These are phyloP conservation scores for Melolontha melolontha DNA, from an alignment of 2,888 invertebrate species.

Conservation along the genomic window DNA sequence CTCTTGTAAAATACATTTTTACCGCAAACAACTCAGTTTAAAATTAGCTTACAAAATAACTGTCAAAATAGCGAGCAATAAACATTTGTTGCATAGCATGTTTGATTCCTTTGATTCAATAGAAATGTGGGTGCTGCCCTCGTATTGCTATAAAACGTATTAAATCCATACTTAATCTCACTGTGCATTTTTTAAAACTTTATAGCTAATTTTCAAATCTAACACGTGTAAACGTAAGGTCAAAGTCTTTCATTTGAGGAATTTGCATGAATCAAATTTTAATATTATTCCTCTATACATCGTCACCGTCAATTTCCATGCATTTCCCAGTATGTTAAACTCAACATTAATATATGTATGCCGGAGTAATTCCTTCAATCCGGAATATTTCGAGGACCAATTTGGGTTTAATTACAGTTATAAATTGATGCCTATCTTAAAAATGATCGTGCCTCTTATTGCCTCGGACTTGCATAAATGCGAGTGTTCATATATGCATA, in stretches of 20 bases:
- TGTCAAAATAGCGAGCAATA: too few species aligned
- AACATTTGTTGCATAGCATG: too few species aligned
- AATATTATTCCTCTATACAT: slow-evolving; percentile 5
- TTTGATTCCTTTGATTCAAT: too few species aligned
- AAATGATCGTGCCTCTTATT: slow-evolving; percentile 15
- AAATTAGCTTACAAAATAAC: too few species aligned
- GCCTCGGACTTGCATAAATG: neutral
- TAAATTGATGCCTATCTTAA: slow-evolving; percentile 19
- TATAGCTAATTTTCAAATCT: too few species aligned
- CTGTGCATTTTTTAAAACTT: too few species aligned
- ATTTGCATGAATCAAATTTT: slow-evolving; percentile 33
- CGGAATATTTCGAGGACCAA: slow-evolving; percentile 10
- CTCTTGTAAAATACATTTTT: too few species aligned
- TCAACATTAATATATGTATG: neutral
- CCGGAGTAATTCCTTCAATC: neutral
- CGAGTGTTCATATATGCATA: slow-evolving; percentile 1
- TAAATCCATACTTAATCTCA: too few species aligned
- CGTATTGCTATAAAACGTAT: too few species aligned
- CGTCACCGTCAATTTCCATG: slow-evolving; percentile 28
- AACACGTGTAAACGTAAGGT: too few species aligned
- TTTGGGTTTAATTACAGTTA: slow-evolving; percentile 22
- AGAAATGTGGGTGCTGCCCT: too few species aligned
- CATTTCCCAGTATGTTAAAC: slow-evolving; percentile 17
- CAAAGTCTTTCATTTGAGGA: slow-evolving; percentile 20
- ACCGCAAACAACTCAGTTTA: too few species aligned